These are phyloP conservation scores for Lordiphosa fenestrarum DNA, from an alignment of 2,888 invertebrate species.

Conservation along the genomic window DNA sequence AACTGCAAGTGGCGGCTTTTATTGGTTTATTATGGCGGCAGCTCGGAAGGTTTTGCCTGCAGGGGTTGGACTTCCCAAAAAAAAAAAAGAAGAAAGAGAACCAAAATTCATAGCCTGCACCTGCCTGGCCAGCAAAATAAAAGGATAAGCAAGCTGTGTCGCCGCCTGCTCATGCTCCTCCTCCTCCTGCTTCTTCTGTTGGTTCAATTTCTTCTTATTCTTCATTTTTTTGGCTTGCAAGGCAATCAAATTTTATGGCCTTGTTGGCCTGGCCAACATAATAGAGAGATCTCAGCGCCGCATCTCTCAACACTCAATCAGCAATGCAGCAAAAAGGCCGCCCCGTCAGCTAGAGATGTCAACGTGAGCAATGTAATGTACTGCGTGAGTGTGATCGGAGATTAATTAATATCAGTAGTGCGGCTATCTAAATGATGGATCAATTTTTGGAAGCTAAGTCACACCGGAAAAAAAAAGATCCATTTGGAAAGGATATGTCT, in stretches of 20 bases:
- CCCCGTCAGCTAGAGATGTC: constrained; percentile 10
- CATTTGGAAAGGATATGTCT: too few species aligned
- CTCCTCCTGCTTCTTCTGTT: constrained; percentile 1
- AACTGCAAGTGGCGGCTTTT: constrained; percentile 51
- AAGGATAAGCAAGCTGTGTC: constrained; percentile 25
- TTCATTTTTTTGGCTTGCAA: constrained; percentile 23
- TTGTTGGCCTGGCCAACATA: constrained; percentile 55
- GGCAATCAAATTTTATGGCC: constrained; percentile 71
- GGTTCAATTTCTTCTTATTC: constrained; percentile 7
- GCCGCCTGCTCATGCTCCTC: constrained; percentile 23
- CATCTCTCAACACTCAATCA: constrained; percentile 63
- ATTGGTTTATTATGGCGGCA: constrained; percentile 67
- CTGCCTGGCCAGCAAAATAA: constrained; percentile 22
- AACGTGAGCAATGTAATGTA: constrained; percentile 32
- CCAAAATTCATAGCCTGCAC: constrained; percentile 33
- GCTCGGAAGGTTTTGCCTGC: constrained; percentile 39
- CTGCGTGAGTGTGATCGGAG: constrained; percentile 8
- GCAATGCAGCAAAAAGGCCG: constrained; percentile 37
- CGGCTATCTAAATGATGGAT: too few species aligned
- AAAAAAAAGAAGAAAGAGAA: constrained; percentile 12
- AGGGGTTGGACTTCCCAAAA: constrained; percentile 11
- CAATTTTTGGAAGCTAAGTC: too few species aligned
- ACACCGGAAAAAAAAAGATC: too few species aligned
- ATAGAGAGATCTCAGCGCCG: constrained; percentile 48
- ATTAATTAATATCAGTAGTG: too few species aligned